Evolutionary conservation across 2,113 vertebrate species (phyloP), one percentile per base, ranked within the genome.

Genomic region (Collichthys lucidus): DNA sequence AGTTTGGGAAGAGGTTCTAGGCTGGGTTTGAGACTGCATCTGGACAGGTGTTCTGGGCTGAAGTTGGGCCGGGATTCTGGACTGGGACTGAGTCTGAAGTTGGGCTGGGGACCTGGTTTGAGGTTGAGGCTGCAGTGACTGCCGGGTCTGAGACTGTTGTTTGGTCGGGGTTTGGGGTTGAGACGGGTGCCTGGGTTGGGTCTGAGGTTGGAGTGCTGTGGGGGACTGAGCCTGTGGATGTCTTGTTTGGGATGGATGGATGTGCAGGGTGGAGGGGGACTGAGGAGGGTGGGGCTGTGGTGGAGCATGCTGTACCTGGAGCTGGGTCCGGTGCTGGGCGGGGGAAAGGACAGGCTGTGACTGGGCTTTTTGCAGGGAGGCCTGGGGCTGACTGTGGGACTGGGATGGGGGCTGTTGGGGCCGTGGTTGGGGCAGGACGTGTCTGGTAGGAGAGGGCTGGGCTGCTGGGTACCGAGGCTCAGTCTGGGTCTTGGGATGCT

Each of bases 201-300:
- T 35, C 22, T 88, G 87, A 60, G 91, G 11, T 26, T 89, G 88
- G 1, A 86, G 75, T 9, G 66, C 42, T 44, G 78, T 52, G 19
- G 87, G 31, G 29, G 86, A 57, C 55, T 83, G 90, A 26, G 68
- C 40, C n/a, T 92, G 88, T 3, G 70, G 66, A 47, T 81, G 88
- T 26, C 83, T 83, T 16, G 87, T 74, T 80, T 85, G 90, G 29
- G 80, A 67, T 0, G 84, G 63, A 63, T 87, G 86, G 60, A 68
- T 6, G 6, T 86, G 84, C 49, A 68, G 70, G 46, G 49, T 55
- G 22, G 90, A 60, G 16, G 87, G 19, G n/a, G 84, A 52, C 46
- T 84, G 88, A 24, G 79, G 26, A 22, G 67, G 78, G 49, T 56
- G 72, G 5, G 86, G 56, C 61, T 62, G 82, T 53, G 84, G 50